Conservation (phyloP, 2,113 vertebrate species). For the Kryptolebias marmoratus region DNA sequence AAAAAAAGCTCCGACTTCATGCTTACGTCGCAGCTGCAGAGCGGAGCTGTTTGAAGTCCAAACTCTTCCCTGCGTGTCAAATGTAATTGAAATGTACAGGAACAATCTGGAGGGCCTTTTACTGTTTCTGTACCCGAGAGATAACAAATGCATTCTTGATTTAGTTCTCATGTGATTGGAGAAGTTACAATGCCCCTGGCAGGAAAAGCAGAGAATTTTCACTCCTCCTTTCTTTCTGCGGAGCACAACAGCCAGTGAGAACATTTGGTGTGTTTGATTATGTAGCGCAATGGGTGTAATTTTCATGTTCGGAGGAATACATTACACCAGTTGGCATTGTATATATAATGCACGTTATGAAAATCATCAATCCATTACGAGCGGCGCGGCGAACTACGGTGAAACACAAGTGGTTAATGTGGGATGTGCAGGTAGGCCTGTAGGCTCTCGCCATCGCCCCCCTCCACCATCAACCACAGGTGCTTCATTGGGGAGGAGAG, state of each 20-base stretch:
- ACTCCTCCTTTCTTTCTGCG: constrained; percentile 5
- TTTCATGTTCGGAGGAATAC: constrained; percentile 63
- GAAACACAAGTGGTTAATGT: constrained; percentile 59
- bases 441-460: constrained; percentile 39
- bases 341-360: constrained; percentile 66
- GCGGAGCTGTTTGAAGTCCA: constrained; percentile 59
- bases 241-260: constrained; percentile 46
- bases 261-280: constrained; percentile 69
- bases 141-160: constrained; percentile 66
- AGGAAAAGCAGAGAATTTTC: constrained; percentile 55
- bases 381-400: constrained; percentile 46
- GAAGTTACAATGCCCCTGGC: constrained; percentile 58
- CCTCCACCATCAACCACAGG: constrained; percentile 36
- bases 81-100: constrained; percentile 64
- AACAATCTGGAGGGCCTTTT: constrained; percentile 55
- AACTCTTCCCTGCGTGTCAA: constrained; percentile 52
- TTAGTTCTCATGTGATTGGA: constrained; percentile 42
- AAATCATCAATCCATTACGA: constrained; percentile 68
- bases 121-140: constrained; percentile 61
- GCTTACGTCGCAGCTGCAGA: constrained; percentile 18
- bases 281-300: constrained; percentile 58
- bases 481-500: constrained; percentile 66
- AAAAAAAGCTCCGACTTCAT: constrained; percentile 7
- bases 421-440: constrained; percentile 59
- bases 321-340: constrained; percentile 69